Conservation (phyloP, 2,797 vertebrate species). For the Tarsius wallacei region DNA sequence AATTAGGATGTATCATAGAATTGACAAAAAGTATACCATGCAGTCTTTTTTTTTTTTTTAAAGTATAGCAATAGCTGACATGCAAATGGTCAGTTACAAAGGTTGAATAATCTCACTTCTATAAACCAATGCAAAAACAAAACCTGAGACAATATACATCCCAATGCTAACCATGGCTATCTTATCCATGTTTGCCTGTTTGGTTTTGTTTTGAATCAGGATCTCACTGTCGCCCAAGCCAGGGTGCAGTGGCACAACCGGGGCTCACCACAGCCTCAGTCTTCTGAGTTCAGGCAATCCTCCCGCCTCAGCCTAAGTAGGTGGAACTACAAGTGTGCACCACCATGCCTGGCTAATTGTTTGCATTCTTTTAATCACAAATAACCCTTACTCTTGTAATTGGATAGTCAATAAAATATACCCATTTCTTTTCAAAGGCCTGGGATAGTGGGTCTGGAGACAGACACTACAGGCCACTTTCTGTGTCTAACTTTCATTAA, state of each 20-base stretch:
- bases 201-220: no score
- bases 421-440: neutral
- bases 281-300: no score
- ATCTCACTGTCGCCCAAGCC: no score
- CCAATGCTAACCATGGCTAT: neutral
- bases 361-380: neutral
- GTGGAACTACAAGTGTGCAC: no score
- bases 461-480: neutral
- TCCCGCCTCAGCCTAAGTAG: no score
- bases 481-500: neutral
- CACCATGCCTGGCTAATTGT: neutral
- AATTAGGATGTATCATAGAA: neutral
- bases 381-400: neutral
- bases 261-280: no score
- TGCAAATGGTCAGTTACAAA: constrained; percentile 33
- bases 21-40: neutral
- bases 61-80: neutral
- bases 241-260: no score
- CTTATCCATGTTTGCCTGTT: neutral
- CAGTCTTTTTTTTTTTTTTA: neutral
- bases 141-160: neutral
- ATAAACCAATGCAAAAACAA: neutral
- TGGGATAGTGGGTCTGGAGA: neutral
- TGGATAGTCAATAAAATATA: neutral
- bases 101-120: neutral